Evolutionary conservation across 2,888 invertebrate genomes (phyloP).

Genomic region (Drosophila monieri): DNA sequence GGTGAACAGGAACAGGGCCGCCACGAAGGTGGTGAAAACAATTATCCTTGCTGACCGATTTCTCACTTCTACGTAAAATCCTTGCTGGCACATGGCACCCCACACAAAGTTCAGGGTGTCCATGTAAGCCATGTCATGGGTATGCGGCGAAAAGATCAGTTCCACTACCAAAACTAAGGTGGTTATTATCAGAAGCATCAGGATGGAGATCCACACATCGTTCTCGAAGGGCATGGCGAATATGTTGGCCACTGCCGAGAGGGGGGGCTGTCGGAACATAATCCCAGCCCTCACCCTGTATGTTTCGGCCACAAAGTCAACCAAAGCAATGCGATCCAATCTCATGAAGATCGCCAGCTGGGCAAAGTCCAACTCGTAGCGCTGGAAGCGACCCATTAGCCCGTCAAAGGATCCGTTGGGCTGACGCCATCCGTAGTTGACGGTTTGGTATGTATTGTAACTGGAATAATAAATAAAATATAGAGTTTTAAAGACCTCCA

Average conservation of each 20-base stretch:
- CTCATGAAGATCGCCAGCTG: conserved; percentile 86
- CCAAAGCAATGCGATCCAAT: conserved; percentile 85
- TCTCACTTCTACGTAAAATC: conserved; percentile 85
- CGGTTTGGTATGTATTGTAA: conserved; percentile 82
- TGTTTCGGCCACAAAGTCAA: conserved; percentile 86
- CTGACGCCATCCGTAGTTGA: conserved; percentile 85
- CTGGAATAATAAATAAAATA: conserved; percentile 54
- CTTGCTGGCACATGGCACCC: conserved; percentile 87
- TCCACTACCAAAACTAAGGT: conserved; percentile 71
- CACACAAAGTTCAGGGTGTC: conserved; percentile 86
- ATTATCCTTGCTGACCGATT: conserved; percentile 85
- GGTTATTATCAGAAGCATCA: conserved; percentile 77
- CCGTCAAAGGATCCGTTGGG: conserved; percentile 86
- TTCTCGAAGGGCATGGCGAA: conserved; percentile 86
- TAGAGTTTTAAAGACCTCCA: neutral
- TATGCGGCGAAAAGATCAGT: conserved; percentile 70
- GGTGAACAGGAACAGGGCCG: conserved; percentile 86
- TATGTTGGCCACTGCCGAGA: conserved; percentile 87
- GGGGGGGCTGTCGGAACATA: conserved; percentile 87
- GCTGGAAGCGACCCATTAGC: conserved; percentile 86
- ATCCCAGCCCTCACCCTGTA: conserved; percentile 85
- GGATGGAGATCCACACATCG: conserved; percentile 85
- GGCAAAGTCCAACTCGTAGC: conserved; percentile 85
- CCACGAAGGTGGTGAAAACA: conserved; percentile 85
- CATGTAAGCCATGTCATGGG: conserved; percentile 71